phyloP scores from a whole-genome alignment of 35 echinoderm and acorn worm genomes.

The Chiridota heheva region DNA sequence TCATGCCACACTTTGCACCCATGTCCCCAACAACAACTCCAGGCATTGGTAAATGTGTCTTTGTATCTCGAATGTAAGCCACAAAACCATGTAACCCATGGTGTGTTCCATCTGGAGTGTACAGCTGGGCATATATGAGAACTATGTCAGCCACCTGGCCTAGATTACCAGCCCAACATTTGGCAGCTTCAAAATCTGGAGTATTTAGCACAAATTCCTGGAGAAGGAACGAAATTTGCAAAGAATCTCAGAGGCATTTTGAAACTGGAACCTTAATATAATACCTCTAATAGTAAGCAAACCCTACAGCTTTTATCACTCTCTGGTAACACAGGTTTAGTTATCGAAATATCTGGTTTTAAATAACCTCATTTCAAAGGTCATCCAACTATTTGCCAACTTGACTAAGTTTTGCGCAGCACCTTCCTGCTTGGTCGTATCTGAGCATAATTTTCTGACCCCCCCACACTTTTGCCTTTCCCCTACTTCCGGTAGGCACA shows the following conservation, averaged over 20 bases:
- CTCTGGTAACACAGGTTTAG: neutral
- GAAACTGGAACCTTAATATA: neutral
- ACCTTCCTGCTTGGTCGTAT: too few relatives aligned
- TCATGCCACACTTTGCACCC: constrained; percentile 13
- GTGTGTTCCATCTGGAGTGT: constrained; percentile 1
- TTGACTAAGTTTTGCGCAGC: too few relatives aligned
- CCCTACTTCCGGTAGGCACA: too few relatives aligned
- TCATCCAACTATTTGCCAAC: too few relatives aligned
- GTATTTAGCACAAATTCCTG: constrained; percentile 15
- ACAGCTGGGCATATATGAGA: constrained; percentile 1
- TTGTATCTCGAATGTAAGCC: neutral
- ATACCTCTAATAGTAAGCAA: neutral
- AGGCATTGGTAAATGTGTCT: neutral
- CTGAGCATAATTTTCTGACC: too few relatives aligned
- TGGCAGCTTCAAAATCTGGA: constrained; percentile 21
- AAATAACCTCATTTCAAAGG: too few relatives aligned
- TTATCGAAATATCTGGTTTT: too few relatives aligned
- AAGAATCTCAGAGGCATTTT: neutral
- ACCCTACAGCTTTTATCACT: neutral
- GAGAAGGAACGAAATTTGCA: neutral
- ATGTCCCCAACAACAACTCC: constrained; percentile 2
- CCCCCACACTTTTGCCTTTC: too few relatives aligned
- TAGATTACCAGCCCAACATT: neutral
- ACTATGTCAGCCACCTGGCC: neutral
- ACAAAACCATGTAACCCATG: constrained; percentile 10